These are phyloP conservation scores for Littorina saxatilis DNA, from an alignment of 1,140 invertebrate species.

Conservation along the genomic window DNA sequence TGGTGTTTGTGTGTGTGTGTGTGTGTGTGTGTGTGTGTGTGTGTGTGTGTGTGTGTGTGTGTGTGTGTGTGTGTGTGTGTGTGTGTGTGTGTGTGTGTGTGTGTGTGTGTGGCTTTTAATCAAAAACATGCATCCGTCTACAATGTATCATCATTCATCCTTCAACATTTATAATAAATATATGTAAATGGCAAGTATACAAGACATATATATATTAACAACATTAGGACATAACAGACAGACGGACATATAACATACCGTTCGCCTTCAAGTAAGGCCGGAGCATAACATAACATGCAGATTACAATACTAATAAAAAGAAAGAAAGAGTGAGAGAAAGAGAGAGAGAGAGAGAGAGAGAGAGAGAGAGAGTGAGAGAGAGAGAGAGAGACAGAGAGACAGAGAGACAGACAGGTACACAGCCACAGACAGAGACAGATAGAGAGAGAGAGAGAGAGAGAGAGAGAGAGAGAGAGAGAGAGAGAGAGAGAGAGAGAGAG, in stretches of 20 bases:
- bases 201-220: too few relatives aligned
- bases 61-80: slow-evolving; percentile 11
- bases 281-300: too few relatives aligned
- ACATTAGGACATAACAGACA: too few relatives aligned
- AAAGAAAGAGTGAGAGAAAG: neutral
- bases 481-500: neutral
- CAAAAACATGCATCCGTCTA: too few relatives aligned
- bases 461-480: neutral
- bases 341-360: neutral
- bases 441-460: neutral
- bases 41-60: neutral
- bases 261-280: too few relatives aligned
- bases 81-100: slow-evolving; percentile 22
- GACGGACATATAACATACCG: too few relatives aligned
- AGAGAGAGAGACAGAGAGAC: slow-evolving; percentile 3
- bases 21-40: slow-evolving; percentile 2
- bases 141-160: too few relatives aligned
- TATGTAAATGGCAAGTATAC: too few relatives aligned
- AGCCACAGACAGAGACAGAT: neutral
- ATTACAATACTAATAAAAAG: neutral
- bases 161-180: too few relatives aligned
- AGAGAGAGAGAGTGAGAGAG: neutral
- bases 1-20: neutral
- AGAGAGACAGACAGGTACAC: neutral
- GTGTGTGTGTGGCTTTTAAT: too few relatives aligned